A percentile compares a stretch with the other conserved stretches of the same genome.
These are phyloP conservation scores for Phytoseiulus persimilis DNA, from an alignment of 2,888 invertebrate species.

Conservation along the genomic window DNA sequence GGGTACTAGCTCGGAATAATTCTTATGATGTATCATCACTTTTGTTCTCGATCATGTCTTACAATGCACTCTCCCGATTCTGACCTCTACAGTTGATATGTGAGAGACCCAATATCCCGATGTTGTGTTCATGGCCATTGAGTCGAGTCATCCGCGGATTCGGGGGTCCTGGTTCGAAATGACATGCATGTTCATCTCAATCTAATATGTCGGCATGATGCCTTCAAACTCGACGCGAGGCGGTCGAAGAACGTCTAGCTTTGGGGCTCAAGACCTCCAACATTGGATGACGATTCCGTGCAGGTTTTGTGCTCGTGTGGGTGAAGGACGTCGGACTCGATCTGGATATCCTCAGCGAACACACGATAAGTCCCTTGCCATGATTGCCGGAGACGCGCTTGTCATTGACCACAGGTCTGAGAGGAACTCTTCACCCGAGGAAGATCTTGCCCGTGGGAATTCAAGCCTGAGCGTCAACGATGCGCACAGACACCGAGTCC, in stretches of 20 bases:
- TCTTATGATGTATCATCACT: background rate
- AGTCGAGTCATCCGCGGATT: background rate
- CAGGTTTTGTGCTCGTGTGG: background rate
- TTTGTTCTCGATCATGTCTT: background rate
- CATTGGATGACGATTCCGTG: background rate
- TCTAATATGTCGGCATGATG: too few relatives aligned
- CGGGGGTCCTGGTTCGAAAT: too few relatives aligned
- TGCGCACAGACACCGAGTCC: background rate
- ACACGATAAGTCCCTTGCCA: background rate
- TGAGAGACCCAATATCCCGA: background rate
- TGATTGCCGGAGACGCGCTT: background rate
- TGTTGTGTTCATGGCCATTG: background rate
- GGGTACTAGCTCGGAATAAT: background rate
- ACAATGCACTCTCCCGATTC: background rate
- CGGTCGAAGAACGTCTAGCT: background rate
- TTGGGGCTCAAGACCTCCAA: background rate
- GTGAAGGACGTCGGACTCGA: background rate
- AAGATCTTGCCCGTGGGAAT: background rate
- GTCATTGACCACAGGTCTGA: background rate
- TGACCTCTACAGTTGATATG: background rate
- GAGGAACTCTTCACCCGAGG: background rate
- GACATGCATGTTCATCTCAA: too few relatives aligned
- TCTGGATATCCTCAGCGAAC: too few relatives aligned
- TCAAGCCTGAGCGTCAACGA: background rate
- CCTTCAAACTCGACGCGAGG: too few relatives aligned